Percentiles rank a stretch among this genome's conserved stretches.
phyloP scores from a whole-genome alignment of 2,888 invertebrate species.

The Orchesellides sinensis region DNA sequence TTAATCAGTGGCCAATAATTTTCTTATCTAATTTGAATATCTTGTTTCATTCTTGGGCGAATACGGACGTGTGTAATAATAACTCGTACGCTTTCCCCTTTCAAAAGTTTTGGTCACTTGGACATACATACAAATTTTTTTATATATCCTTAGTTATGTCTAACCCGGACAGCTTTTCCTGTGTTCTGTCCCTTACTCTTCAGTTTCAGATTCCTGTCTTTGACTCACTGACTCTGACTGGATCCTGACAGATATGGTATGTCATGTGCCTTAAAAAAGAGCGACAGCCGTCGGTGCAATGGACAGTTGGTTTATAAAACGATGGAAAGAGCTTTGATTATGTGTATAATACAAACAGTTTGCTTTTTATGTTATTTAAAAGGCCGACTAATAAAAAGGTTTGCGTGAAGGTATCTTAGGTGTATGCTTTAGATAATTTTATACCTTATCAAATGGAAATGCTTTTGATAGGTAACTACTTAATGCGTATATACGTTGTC shows the following conservation, averaged over 20 bases:
- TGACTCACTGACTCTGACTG: constrained; percentile 26
- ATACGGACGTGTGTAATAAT: background rate
- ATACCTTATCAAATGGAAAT: too few relatives aligned
- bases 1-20: constrained; percentile 66
- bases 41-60: constrained; percentile 32
- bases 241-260: constrained; percentile 50
- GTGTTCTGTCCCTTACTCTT: constrained; percentile 15
- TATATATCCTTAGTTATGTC: background rate
- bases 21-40: constrained; percentile 59
- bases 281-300: constrained; percentile 41
- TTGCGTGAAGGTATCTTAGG: too few relatives aligned
- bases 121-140: background rate
- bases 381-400: constrained; percentile 34
- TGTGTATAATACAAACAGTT: too few relatives aligned
- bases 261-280: constrained; percentile 24
- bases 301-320: too few relatives aligned
- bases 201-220: constrained; percentile 27
- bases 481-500: too few relatives aligned
- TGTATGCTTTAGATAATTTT: too few relatives aligned
- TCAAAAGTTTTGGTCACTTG: background rate
- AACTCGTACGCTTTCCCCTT: too few relatives aligned
- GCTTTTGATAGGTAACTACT: too few relatives aligned
- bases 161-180: constrained; percentile 14
- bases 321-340: background rate
- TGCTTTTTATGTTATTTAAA: constrained; percentile 23